Base-by-base conservation (phyloP, 1,140 invertebrate species). In the Antheraea pernyi region DNA sequence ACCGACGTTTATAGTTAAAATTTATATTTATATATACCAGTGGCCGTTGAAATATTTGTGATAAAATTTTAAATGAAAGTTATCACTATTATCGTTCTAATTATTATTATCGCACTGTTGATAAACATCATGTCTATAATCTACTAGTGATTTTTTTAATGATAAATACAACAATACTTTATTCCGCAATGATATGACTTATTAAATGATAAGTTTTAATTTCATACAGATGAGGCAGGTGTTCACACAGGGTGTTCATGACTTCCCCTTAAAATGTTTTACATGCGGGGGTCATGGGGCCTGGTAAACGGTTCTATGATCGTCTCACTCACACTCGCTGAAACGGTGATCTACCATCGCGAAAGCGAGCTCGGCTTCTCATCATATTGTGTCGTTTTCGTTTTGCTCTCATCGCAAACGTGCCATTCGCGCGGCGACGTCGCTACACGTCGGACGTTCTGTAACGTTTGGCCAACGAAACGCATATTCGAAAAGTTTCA, bases 401-500 rank as follows among this genome's bases (percentile, higher is more conserved):
- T 80, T 80, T 81, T 80, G 75, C 80, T 83, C 78, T 81, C 75
- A 71, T 70, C 69, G 71, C 69, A 42, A 69, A 59, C 72, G 75
- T 75, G 19, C 53, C 82, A 91, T 86, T 89, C 87, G 86, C 84
- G 88, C 81, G 83, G 79, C 83, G 83, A 75, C 82, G 61, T 82
- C 81, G 86, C 79, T 75, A 36, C 37, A 37, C 46, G 67, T 67
- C 70, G 73, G 65, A 73, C 78, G 82, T 84, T 68, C 77, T 48
- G 66, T 60, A 11, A 65, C 73, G 76, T 80, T 72, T 68, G 69
- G 69, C 46, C 6, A 67, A 70, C 69, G 65, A 75, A 76, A 74
- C 69, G 69, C 76, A 79, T 77, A 82, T 79, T 80, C 83, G 85
- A 88, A 88, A 90, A 91, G 84, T 86, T 87, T 85, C 69, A 66